Conservation (phyloP, 2,797 vertebrate genomes). For the Bradypodion pumilum region DNA sequence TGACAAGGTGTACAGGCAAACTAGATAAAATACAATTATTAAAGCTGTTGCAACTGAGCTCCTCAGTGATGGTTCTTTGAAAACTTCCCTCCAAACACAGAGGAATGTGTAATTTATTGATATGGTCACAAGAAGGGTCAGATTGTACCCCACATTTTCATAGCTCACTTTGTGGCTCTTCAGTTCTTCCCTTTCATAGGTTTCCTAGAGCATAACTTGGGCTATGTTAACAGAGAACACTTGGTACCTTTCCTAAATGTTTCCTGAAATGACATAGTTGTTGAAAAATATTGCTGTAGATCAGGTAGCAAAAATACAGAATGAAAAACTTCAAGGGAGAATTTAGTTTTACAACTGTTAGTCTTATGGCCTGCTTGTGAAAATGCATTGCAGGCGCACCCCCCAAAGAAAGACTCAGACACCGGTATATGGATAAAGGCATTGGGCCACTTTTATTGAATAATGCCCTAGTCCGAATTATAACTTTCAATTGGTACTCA, state of each 20-base stretch:
- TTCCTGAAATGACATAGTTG: constrained; percentile 49
- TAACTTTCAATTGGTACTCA: too few species aligned
- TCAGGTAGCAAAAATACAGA: constrained; percentile 54
- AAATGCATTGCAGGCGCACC: too few species aligned
- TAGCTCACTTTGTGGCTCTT: background rate
- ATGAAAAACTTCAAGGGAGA: constrained; percentile 68
- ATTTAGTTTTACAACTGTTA: constrained; percentile 68
- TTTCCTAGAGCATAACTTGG: background rate
- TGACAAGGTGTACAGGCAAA: background rate
- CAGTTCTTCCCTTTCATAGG: background rate
- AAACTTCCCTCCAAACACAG: too few species aligned
- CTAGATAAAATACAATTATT: background rate
- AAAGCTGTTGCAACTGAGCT: background rate
- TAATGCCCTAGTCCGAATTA: too few species aligned
- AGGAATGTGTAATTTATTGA: background rate
- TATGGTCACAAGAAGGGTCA: background rate
- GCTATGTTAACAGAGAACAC: constrained; percentile 42
- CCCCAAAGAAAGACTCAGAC: too few species aligned
- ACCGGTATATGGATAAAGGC: too few species aligned
- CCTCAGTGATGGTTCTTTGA: background rate
- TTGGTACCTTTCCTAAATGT: constrained; percentile 51
- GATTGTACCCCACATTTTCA: background rate
- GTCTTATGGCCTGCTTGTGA: constrained; percentile 66
- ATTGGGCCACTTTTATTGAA: too few species aligned
- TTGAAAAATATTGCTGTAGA: constrained; percentile 52